Evolutionary conservation across 2,888 invertebrate species (phyloP), one percentile per base, ranked within the genome.

Genomic region (Macaria liturata): DNA sequence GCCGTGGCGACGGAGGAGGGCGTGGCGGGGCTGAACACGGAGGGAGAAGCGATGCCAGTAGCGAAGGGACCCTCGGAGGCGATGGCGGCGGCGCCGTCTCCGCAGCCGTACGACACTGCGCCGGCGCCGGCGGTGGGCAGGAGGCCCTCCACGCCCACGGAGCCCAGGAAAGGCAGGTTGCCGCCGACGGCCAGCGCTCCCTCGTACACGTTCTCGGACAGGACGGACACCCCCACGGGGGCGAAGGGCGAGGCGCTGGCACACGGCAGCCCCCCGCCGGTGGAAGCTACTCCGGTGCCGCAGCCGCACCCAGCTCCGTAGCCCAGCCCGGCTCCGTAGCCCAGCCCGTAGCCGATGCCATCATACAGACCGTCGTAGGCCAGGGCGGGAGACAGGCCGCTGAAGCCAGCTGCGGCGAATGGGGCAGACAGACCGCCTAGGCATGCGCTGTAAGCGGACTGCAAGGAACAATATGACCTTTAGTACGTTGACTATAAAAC

Each of bases 161-260:
- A 66, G 3, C 78, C 75, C 0, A 78, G 54, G 67, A 80, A 78
- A 3, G 78, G 81, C 30, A 82, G 59, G 49, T 76, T 71, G 52
- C 82, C 82, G 42, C 67, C 66, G 0, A 76, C 74, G 4, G 61
- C 53, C n/a, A 81, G 57, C n/a, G 65, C 52, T 3, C 81, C 82
- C 56, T 78, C 78, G 58, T 72, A 76, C 1, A 66, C 68, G 54
- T 81, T 81, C 44, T 80, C 80, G 46, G 81, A 78, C 3, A 70
- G 57, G 32, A 81, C 66, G 6, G 75, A 71, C 7, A 82, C 68
- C 0, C 83, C 81, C 9, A 64, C 67, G 9, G 79, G 77, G 0
- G 73, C 53, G 47, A 74, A 51, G 4, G 75, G 70, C 6, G 79
- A 80, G 3, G 61, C 58, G 54, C 78, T 76, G 56, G 70, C 61